Base-by-base conservation (phyloP, 2,888 invertebrate species). In the Miltochrista miniata region DNA sequence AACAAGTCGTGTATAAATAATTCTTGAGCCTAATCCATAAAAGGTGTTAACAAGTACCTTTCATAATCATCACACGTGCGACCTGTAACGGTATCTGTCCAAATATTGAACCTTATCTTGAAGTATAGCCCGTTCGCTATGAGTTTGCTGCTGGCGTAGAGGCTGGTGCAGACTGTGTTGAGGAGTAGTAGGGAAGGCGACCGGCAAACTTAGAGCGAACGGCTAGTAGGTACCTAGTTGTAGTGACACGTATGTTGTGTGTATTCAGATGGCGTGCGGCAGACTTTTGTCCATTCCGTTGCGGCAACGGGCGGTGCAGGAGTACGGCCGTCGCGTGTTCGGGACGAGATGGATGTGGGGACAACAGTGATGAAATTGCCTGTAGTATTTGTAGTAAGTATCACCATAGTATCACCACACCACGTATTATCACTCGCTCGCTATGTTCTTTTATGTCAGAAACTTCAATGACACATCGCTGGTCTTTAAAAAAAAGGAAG, bases 301-400 rank as follows among this genome's bases (percentile, higher is more conserved):
- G 98, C 85, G 95, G 94, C 57, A 98, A 98, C 82, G 97, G 97
- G 1, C 93, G 97, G 52, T 98, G 98, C 81, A 93, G 98, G 50
- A 97, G 97, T 43, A 96, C 96, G 51, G 97, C 98, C 0, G 96
- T 98, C 56, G 95, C 96, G 2, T 98, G 98, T 83, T 97, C 97
- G 11, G 98, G 98, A 24, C 93, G 96, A 36, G 97, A 98, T 81
- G 98, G 98, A 14, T 98, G 98, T 75, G 98, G 98, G 7, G 98
- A 98, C 91, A 96, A 96, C 66, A 96, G 96, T 38, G 98, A 98
- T 76, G 98, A 98, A 85, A 94, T 93, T 57, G 94, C 94, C 57
- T 98, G 98, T 86, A 93, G 93, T 59, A 95, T 97, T 61, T 98
- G 98, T 90, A 94, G 98, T 98, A 87, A 96, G 97, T 95, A 69